phyloP scores from a whole-genome alignment of 2,113 vertebrate species.

The Zosterops borbonicus region DNA sequence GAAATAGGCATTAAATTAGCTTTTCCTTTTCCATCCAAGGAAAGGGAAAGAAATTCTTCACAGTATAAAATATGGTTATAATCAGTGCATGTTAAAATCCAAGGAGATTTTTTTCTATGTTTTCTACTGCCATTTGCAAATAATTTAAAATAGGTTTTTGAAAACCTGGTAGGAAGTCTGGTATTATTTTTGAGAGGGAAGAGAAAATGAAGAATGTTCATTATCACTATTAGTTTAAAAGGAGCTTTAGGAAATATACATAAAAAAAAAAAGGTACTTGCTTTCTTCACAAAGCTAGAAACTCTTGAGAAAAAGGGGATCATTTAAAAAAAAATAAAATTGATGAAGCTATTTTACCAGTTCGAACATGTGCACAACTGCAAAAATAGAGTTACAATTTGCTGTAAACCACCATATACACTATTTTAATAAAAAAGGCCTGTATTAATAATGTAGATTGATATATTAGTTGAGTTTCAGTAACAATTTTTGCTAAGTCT shows the following conservation, averaged over 20 bases:
- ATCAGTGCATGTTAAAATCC: background rate
- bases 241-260: background rate
- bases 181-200: background rate
- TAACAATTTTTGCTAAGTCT: background rate
- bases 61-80: background rate
- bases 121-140: background rate
- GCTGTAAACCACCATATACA: background rate
- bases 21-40: conserved; percentile 8
- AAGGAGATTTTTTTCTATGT: background rate
- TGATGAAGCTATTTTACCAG: background rate
- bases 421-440: background rate
- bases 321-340: background rate
- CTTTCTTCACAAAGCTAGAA: background rate
- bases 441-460: background rate
- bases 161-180: background rate
- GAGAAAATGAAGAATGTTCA: background rate
- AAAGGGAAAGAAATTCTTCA: background rate
- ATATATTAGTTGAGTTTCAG: background rate
- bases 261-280: background rate
- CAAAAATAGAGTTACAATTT: background rate
- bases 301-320: background rate
- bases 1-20: conserved; percentile 10
- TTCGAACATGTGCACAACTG: background rate
- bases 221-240: background rate
- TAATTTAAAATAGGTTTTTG: background rate